Base-by-base conservation (phyloP, 1,140 invertebrate species). In the Caerostris darwini region DNA sequence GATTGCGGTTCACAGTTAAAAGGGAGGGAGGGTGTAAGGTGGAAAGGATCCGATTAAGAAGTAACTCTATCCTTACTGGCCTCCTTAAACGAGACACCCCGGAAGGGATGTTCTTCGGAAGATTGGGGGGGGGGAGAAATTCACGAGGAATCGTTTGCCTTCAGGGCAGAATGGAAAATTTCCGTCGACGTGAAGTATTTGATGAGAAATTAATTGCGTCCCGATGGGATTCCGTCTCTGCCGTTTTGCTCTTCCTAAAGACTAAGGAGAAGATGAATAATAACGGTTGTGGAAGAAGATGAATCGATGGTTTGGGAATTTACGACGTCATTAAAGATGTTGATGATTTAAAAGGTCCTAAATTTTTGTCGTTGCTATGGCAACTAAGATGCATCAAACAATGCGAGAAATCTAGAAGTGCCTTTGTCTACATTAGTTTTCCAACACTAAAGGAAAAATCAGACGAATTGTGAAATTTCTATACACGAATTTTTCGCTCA, bases 1-100 rank as follows among this genome's bases (percentile, higher is more conserved):
- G 71, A 69, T 91, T 91, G 69, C 69, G 71, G 64, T 57, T 54
- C 12, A 19, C 10, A 34, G 19, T 50, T 50, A 34, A 6, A 53
- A 3, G 34, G 34, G 59, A 34, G 71, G 71, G 71, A 12, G 3
- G 61, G 17, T 17, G 61, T 50, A 69, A 57, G 67, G 71, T 82
- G 90, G 77, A 61, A 81, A 71, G 90, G 71, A 91, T 82, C 64
- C 56, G 71, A 91, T 91, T 90, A 90, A 17, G 64, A 69, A 17
- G 88, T 53, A 82, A 82, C 71, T 64, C 34, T 34, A 89, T 71
- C 87, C 87, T 69, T 89, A 64, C 71, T 71, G 87, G 19, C 50
- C 19, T 91, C 54, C 56, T 71, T 91, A 91, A 91, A 91, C 90
- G 82, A 61, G 90, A 82, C 69, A 91, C 69, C 34, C 71, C 34